Percentiles rank a stretch among this genome's conserved stretches.
phyloP scores from a whole-genome alignment of 2,888 invertebrate species.

The Gastrophysa polygoni region DNA sequence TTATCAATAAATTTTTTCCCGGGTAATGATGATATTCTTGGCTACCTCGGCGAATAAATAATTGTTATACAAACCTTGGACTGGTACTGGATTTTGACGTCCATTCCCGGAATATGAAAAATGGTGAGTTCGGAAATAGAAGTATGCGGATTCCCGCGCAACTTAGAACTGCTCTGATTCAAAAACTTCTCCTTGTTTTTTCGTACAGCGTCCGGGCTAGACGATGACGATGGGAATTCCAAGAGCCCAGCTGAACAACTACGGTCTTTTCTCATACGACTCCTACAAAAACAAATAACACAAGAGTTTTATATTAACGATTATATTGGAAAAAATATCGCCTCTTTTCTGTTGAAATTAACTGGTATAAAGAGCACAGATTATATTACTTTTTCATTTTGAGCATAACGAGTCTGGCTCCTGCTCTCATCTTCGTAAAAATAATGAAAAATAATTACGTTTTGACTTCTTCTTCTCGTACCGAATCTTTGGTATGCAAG shows the following conservation, averaged over 20 bases:
- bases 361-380: no score
- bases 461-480: conserved; percentile 72
- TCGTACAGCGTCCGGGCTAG: conserved; percentile 56
- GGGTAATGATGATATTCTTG: no score
- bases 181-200: conserved; percentile 55
- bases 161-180: conserved; percentile 50
- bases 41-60: no score
- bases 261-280: conserved; percentile 75
- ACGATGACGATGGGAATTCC: conserved; percentile 50
- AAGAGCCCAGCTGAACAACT: conserved; percentile 57
- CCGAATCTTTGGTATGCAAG: conserved; percentile 86
- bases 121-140: conserved; percentile 77
- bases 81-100: conserved; percentile 66
- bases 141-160: conserved; percentile 54
- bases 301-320: no score
- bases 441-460: conserved; percentile 50
- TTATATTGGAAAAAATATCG: no score
- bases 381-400: not conserved
- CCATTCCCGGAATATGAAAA: conserved; percentile 89
- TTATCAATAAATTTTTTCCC: no score
- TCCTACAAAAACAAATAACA: conserved; percentile 43
- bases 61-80: conserved; percentile 48
- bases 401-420: no score
- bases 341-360: no score
- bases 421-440: no score